phyloP scores from a whole-genome alignment of 30 jellyfish, hydroid and myxozoan species.

The Turritopsis dohrnii region DNA sequence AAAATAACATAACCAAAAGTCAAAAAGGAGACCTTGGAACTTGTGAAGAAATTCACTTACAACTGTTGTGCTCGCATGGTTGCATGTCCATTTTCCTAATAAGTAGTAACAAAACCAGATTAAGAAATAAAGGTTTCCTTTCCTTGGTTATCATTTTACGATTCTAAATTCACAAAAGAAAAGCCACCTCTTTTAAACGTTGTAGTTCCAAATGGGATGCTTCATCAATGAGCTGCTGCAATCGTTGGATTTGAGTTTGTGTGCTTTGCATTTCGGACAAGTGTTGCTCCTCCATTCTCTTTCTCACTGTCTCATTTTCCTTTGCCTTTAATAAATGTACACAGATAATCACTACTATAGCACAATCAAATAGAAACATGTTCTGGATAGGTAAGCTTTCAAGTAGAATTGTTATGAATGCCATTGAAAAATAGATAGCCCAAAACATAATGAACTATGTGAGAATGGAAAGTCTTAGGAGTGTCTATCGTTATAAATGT shows the following conservation, averaged over 20 bases:
- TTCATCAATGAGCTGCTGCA: slow-evolving; percentile 70
- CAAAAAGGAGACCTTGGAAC: neutral
- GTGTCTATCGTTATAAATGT: too few species aligned
- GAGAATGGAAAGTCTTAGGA: too few species aligned
- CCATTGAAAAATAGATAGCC: too few species aligned
- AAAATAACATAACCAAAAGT: neutral
- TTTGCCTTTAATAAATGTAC: slow-evolving; percentile 41
- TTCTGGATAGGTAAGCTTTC: too few species aligned
- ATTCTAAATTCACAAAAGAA: neutral
- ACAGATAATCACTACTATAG: too few species aligned
- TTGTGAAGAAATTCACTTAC: slow-evolving; percentile 47
- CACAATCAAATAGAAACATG: too few species aligned
- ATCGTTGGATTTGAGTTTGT: slow-evolving; percentile 60
- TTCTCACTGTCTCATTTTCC: slow-evolving; percentile 69
- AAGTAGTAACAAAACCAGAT: neutral
- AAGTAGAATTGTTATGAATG: too few species aligned
- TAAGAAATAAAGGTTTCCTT: too few species aligned
- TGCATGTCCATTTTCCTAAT: slow-evolving; percentile 69
- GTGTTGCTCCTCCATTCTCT: slow-evolving; percentile 79
- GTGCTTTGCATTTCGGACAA: slow-evolving; percentile 77
- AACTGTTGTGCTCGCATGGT: slow-evolving; percentile 67
- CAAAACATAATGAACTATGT: too few species aligned
- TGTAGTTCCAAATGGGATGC: slow-evolving; percentile 59
- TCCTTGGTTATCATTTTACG: too few species aligned
- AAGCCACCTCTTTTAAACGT: slow-evolving; percentile 59